A percentile compares a stretch with the other conserved stretches of the same genome.
These are phyloP conservation scores for Xylota sylvarum DNA, from an alignment of 2,888 invertebrate species.

Conservation along the genomic window DNA sequence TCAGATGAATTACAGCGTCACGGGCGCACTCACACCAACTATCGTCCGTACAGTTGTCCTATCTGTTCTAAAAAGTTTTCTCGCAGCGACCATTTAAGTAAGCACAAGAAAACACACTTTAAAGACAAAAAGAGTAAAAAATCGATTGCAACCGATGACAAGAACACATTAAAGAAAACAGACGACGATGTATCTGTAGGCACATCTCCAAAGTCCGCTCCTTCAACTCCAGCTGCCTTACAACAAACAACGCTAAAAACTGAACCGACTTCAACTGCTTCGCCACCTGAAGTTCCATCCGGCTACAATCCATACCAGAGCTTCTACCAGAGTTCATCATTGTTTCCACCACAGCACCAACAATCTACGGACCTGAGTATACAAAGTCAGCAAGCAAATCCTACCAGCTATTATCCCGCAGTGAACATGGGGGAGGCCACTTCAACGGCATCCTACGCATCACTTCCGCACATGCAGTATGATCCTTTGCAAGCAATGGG, in stretches of 20 bases:
- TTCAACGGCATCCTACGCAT: conserved; percentile 57
- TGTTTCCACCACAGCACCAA: conserved; percentile 66
- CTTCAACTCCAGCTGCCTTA: conserved; percentile 34
- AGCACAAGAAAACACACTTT: conserved; percentile 95
- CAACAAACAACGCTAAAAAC: conserved; percentile 44
- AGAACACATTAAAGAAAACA: conserved; percentile 77
- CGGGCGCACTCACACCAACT: conserved; percentile 94
- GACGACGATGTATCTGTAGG: conserved; percentile 50
- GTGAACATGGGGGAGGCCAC: conserved; percentile 53
- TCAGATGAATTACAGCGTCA: conserved; percentile 97
- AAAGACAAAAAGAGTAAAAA: conserved; percentile 84
- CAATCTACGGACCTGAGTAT: conserved; percentile 48
- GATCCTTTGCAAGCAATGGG: conserved; percentile 65
- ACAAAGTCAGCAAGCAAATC: conserved; percentile 61
- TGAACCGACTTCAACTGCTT: conserved; percentile 43
- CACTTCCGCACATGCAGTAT: conserved; percentile 65
- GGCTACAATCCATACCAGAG: conserved; percentile 68
- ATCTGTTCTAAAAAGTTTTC: conserved; percentile 96
- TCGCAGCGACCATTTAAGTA: conserved; percentile 96
- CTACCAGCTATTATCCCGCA: conserved; percentile 61
- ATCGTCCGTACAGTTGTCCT: conserved; percentile 94
- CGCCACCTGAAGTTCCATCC: conserved; percentile 58
- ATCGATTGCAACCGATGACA: conserved; percentile 81
- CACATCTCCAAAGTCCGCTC: conserved; percentile 56
- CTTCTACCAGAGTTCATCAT: conserved; percentile 60